Conservation (phyloP, 2,888 invertebrate genomes). For the Ennomos erosarius region DNA sequence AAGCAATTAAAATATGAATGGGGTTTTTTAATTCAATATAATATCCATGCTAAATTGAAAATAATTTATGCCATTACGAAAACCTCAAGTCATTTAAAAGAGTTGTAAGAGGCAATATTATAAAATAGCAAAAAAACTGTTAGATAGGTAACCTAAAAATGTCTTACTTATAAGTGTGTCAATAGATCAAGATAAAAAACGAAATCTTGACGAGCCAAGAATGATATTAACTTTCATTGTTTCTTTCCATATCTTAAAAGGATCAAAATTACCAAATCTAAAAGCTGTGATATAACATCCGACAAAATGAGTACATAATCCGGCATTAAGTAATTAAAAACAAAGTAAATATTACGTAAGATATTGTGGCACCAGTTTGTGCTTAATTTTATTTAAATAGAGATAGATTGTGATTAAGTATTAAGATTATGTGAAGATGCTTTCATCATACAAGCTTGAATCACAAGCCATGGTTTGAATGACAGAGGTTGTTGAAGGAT, state of each 20-base stretch:
- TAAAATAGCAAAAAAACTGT: no score
- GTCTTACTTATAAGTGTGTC: slow-evolving; percentile 20
- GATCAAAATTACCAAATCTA: slow-evolving; percentile 46
- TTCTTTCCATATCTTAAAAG: slow-evolving; percentile 49
- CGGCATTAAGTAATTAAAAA: slow-evolving; percentile 39
- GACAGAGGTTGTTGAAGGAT: neutral
- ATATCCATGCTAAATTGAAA: neutral
- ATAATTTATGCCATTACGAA: neutral
- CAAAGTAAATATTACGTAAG: slow-evolving; percentile 24
- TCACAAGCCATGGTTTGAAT: neutral
- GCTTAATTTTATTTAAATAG: slow-evolving; percentile 9
- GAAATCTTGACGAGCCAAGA: slow-evolving; percentile 34
- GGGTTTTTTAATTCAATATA: neutral
- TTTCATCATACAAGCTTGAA: neutral
- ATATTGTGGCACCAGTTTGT: slow-evolving; percentile 10
- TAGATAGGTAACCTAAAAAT: slow-evolving; percentile 18
- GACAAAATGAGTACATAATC: slow-evolving; percentile 28
- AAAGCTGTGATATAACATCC: slow-evolving; percentile 41
- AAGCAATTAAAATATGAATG: slow-evolving; percentile 2
- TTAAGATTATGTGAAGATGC: slow-evolving; percentile 1
- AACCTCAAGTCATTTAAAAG: no score
- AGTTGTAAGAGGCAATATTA: slow-evolving; percentile 8
- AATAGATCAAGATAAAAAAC: slow-evolving; percentile 35
- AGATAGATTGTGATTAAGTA: slow-evolving; percentile 1
- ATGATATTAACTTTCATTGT: slow-evolving; percentile 37